Percentiles rank a stretch among this genome's conserved stretches.
Conservation (phyloP, 2,888 invertebrate species). For the Drosophila neotestacea region DNA sequence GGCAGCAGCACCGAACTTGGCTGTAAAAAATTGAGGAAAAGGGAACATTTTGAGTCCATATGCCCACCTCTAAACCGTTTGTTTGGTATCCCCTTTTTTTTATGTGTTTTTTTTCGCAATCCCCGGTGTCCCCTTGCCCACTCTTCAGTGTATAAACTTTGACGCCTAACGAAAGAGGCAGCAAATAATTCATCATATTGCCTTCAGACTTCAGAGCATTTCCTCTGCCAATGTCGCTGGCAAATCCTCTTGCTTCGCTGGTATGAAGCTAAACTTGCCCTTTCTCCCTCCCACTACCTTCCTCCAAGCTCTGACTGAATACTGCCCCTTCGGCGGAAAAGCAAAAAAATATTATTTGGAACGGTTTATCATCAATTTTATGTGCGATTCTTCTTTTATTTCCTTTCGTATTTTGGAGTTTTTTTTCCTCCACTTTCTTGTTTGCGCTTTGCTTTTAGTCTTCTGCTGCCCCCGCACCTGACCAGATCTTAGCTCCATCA, state of each 20-base stretch:
- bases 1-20: conserved; percentile 28
- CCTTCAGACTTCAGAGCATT: conserved; percentile 73
- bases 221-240: conserved; percentile 64
- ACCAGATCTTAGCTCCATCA: conserved; percentile 23
- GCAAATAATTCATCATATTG: conserved; percentile 81
- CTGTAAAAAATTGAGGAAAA: conserved; percentile 7
- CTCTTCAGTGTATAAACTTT: conserved; percentile 56
- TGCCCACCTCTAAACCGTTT: conserved; percentile 67
- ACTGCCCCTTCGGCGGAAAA: conserved; percentile 42
- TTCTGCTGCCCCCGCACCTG: conserved; percentile 34
- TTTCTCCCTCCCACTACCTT: conserved; percentile 1
- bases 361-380: conserved; percentile 82
- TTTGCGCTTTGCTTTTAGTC: conserved; percentile 52
- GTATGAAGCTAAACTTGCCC: conserved; percentile 43
- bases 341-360: conserved; percentile 79
- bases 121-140: conserved; percentile 12
- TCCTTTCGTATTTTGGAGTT: conserved; percentile 33
- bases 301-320: conserved; percentile 7
- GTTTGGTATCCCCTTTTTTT: conserved; percentile 72
- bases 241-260: conserved; percentile 48
- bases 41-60: conserved; percentile 22
- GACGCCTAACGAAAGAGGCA: conserved; percentile 81
- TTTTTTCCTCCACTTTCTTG: conserved; percentile 15
- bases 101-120: conserved; percentile 75
- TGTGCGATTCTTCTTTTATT: conserved; percentile 75